Base-by-base conservation (phyloP, 2,113 vertebrate species). In the Triplophysa tibetana region DNA sequence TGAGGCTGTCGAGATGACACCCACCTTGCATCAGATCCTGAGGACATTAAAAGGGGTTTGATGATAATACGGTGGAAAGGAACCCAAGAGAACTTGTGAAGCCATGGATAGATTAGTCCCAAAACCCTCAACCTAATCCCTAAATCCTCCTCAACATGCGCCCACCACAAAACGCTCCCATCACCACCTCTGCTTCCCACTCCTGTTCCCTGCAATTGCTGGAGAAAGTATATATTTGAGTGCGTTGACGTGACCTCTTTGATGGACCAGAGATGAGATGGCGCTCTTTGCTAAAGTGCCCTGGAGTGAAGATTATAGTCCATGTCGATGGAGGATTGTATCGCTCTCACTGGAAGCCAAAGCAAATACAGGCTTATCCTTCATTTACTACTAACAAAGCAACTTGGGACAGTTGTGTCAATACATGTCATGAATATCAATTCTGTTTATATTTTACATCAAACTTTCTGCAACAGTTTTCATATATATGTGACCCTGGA, bases 111-210 rank as follows among this genome's bases (percentile, higher is more conserved):
- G 79, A 70, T 75, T 69, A 75, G 61, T 12, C 14, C 16, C 41
- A 78, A 43, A 24, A 58, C 16, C 70, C 54, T 61, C 16, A 29
- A 16, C 48, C 52, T 77, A 79, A 80, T 84, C 78, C 63, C 43
- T 13, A 54, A 69, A 81, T 56, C 65, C 38, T 58, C 26, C 21
- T 70, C 43, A 76, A 72, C 41, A 52, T 23, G 17, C 16, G 50
- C 72, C 69, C 64, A 29, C 45, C 65, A n/a, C 24, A 70, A 67
- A 79, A 41, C 33, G n/a, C 65, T 68, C 33, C 77, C 58, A 21
- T 23, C 26, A 16, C 43, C 58, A 72, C 38, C 14, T 43, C 45
- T 29, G 5, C 8, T 41, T 4, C 26, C 14, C 33, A 16, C 41
- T 72, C 29, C 14, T 3, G 29, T 9, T 19, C 50, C 66, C 50